Evolutionary conservation across 1,140 invertebrate genomes (phyloP).

Genomic region (Leptinotarsa undecemlineata): DNA sequence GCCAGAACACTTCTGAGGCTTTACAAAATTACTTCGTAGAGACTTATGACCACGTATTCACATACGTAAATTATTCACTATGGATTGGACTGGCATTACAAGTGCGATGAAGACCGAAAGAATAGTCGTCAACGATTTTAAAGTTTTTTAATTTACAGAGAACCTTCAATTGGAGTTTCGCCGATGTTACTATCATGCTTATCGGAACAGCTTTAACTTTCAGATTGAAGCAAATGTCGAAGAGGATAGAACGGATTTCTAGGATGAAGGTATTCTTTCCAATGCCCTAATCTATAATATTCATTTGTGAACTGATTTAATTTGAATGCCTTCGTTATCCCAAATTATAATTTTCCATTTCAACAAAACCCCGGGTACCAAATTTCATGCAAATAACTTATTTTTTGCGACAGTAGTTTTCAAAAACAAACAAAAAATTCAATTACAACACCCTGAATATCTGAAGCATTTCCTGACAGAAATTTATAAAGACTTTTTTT

Average conservation of each 20-base stretch:
- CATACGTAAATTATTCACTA: slow-evolving; percentile 1
- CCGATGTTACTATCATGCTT: slow-evolving; percentile 38
- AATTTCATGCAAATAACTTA: too few species aligned
- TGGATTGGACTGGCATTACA: slow-evolving; percentile 21
- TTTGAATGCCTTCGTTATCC: too few species aligned
- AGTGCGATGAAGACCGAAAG: slow-evolving; percentile 3
- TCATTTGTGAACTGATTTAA: too few species aligned
- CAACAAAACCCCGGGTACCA: too few species aligned
- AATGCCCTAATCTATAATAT: too few species aligned
- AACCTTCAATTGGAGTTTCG: slow-evolving; percentile 38
- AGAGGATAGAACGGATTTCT: slow-evolving; percentile 18
- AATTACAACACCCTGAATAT: too few species aligned
- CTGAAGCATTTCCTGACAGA: too few species aligned
- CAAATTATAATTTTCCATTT: too few species aligned
- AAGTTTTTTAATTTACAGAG: slow-evolving; percentile 35
- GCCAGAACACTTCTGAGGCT: neutral
- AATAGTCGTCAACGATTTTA: slow-evolving; percentile 11
- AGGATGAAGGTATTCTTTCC: slow-evolving; percentile 18
- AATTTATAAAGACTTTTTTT: too few species aligned
- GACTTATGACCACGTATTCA: slow-evolving; percentile 19
- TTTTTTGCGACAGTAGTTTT: too few species aligned
- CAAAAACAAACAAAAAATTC: too few species aligned
- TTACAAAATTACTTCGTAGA: slow-evolving; percentile 10
- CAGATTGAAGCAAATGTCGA: slow-evolving; percentile 35
- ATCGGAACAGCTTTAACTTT: slow-evolving; percentile 33